These are phyloP conservation scores for Barbus barbus DNA, from an alignment of 2,113 vertebrate genomes.

Conservation along the genomic window DNA sequence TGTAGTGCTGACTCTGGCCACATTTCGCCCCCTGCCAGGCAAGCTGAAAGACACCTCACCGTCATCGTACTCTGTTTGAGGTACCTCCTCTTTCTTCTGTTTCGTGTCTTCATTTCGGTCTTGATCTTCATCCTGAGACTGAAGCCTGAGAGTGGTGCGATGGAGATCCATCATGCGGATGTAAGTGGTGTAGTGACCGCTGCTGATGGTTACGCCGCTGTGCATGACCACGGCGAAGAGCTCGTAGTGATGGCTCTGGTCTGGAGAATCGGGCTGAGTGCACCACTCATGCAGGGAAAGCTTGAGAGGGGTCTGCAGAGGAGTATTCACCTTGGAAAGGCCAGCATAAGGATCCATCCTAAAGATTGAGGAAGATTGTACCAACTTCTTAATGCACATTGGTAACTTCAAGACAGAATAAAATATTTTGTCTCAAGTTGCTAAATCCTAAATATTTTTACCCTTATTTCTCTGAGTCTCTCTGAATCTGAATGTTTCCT, in stretches of 20 bases:
- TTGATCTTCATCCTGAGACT: conserved; percentile 63
- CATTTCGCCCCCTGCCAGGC: conserved; percentile 60
- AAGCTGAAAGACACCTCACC: conserved; percentile 83
- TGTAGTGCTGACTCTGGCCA: background rate
- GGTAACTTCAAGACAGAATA: background rate
- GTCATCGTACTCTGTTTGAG: conserved; percentile 76
- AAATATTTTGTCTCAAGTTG: background rate
- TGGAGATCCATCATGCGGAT: conserved; percentile 85
- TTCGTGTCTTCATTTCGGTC: conserved; percentile 63
- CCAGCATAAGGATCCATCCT: conserved; percentile 92
- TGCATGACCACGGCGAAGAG: conserved; percentile 98
- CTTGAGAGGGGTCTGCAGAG: conserved; percentile 86
- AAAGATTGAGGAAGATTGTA: conserved; percentile 12
- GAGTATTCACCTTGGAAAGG: conserved; percentile 96
- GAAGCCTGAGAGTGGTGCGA: conserved; percentile 70
- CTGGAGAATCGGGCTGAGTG: conserved; percentile 70
- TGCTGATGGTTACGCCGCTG: conserved; percentile 95
- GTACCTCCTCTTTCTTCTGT: conserved; percentile 67
- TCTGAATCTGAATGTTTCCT: background rate
- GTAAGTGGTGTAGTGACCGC: conserved; percentile 95
- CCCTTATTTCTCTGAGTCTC: background rate
- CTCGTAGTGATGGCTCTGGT: conserved; percentile 81
- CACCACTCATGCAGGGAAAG: conserved; percentile 95
- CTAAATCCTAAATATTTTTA: no score
- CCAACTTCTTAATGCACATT: background rate